phyloP scores from a whole-genome alignment of 1,140 invertebrate species.

The Papilio polyxenes region DNA sequence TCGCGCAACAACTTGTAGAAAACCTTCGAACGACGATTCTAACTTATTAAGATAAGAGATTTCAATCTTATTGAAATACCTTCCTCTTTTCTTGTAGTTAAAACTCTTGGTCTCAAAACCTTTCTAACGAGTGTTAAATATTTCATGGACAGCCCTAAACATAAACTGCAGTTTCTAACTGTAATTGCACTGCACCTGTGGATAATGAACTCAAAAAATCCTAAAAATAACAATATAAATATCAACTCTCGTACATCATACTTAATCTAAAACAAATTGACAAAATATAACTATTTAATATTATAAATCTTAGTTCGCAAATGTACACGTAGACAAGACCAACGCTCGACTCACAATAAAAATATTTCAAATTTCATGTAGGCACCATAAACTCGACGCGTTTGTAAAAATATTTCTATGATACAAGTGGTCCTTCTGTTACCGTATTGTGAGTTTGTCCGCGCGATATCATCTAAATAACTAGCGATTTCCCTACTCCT shows the following conservation, averaged over 20 bases:
- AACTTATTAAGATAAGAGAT: background rate
- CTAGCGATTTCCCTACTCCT: conserved; percentile 58
- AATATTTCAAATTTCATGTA: conserved; percentile 57
- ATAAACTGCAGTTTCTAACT: conserved; percentile 33
- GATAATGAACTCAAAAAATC: conserved; percentile 34
- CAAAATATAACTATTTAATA: conserved; percentile 68
- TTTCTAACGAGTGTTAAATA: background rate
- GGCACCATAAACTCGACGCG: conserved; percentile 55
- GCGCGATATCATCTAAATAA: conserved; percentile 59
- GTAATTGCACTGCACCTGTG: conserved; percentile 37
- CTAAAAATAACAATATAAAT: conserved; percentile 69
- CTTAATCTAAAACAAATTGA: conserved; percentile 76
- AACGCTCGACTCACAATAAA: conserved; percentile 62
- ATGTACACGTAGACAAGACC: conserved; percentile 68
- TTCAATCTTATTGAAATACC: conserved; percentile 33
- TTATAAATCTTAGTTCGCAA: conserved; percentile 58
- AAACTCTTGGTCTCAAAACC: conserved; percentile 23
- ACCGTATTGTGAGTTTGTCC: conserved; percentile 68
- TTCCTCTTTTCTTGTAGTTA: background rate
- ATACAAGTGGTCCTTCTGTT: conserved; percentile 75
- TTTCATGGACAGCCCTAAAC: conserved; percentile 32
- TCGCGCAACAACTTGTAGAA: conserved; percentile 11
- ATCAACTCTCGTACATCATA: conserved; percentile 66
- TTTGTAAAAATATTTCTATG: conserved; percentile 76
- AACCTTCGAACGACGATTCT: background rate